A percentile compares a stretch with the other conserved stretches of the same genome.
Conservation (phyloP, 2,888 invertebrate genomes). For the Drosophila affinis region DNA sequence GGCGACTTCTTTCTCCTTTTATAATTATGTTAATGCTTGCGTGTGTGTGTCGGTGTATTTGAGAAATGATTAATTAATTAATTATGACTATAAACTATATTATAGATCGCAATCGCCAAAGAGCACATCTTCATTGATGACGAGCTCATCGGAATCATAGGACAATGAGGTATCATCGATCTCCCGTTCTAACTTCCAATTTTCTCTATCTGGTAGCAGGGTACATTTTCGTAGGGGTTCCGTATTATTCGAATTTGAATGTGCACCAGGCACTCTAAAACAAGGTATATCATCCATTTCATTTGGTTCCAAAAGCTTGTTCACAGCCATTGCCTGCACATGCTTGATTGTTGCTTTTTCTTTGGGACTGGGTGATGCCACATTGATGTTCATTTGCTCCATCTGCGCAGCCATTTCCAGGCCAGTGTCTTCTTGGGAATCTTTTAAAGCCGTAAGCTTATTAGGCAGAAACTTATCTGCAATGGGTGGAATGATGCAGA, state of each 20-base stretch:
- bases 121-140: conserved; percentile 43
- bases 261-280: background rate
- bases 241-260: too few relatives aligned
- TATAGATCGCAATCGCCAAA: conserved; percentile 11
- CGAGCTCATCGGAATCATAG: conserved; percentile 29
- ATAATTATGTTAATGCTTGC: background rate
- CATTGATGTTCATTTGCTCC: background rate
- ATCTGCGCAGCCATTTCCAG: background rate
- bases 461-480: background rate
- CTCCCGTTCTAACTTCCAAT: conserved; percentile 13
- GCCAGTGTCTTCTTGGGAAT: background rate
- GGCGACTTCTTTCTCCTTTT: background rate
- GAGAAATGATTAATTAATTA: background rate
- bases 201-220: background rate
- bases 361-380: conserved; percentile 6
- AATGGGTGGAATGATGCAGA: conserved; percentile 3
- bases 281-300: conserved; percentile 5
- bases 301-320: background rate
- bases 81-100: background rate
- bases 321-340: background rate
- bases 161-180: conserved; percentile 23
- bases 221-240: too few relatives aligned
- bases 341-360: background rate
- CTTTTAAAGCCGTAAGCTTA: too few relatives aligned
- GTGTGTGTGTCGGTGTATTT: too few relatives aligned